phyloP scores from a whole-genome alignment of 2,113 vertebrate genomes.

The Nothoprocta perdicaria region DNA sequence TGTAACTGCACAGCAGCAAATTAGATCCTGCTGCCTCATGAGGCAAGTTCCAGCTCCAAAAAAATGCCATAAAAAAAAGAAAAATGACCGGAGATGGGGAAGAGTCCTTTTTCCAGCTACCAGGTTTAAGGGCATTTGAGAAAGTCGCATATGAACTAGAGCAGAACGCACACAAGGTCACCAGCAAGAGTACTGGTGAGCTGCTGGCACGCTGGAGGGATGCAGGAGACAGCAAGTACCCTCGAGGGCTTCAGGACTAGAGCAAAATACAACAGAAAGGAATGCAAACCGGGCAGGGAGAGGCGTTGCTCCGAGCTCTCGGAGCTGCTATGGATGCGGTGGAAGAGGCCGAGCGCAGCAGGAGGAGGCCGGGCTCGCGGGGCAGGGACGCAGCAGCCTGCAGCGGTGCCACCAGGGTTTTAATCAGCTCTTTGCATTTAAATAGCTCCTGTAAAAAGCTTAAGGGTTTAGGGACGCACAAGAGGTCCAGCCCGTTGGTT shows the following conservation, averaged over 20 bases:
- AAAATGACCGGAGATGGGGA: not conserved
- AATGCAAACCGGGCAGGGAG: not conserved
- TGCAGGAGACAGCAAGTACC: not conserved
- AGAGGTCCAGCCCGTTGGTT: not conserved
- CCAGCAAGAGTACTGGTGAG: not conserved
- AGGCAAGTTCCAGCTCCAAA: not conserved
- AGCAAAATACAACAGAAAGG: not conserved
- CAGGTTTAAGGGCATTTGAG: not conserved
- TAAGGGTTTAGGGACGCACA: not conserved
- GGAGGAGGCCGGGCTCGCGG: not conserved
- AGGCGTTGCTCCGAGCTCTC: not conserved
- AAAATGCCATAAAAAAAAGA: not conserved
- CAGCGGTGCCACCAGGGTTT: not conserved
- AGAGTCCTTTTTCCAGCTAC: not conserved
- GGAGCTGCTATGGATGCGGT: rapidly evolving
- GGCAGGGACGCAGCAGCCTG: slow-evolving; percentile 32
- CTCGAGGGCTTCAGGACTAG: not conserved
- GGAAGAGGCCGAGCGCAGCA: not conserved
- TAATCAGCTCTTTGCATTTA: not conserved
- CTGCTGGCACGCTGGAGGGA: not conserved
- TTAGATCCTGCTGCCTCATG: not conserved
- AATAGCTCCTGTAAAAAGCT: slow-evolving; percentile 48
- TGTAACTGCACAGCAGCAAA: slow-evolving; percentile 14
- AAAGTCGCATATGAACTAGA: not conserved
- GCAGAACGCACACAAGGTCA: not conserved